Evolutionary conservation across 2,888 invertebrate genomes (phyloP), one percentile per base, ranked within the genome.

Genomic region (Cryptocheilus praepositus): DNA sequence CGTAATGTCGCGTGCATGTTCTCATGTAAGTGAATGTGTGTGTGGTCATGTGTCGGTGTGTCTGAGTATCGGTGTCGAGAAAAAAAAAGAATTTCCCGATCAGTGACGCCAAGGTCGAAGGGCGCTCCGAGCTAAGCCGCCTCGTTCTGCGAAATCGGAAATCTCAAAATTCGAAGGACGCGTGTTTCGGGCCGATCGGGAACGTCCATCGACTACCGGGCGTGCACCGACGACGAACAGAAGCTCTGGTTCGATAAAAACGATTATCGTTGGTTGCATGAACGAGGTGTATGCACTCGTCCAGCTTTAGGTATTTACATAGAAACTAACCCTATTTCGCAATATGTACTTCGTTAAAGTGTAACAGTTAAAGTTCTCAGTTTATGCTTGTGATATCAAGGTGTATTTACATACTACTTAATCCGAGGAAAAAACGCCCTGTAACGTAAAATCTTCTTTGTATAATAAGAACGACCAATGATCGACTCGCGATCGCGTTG

Each of bases 381-480:
- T 83, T 83, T 81, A 84, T 83, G 84, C 83, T 85, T 82, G 83
- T 83, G 84, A 86, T 86, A 86, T 86, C 84, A 84, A 85, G 83
- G 85, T 85, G 85, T 88, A 88, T 88, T 84, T 88, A 88, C 88
- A 85, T 83, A 86, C 87, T 87, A 87, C 83, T 83, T 84, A 86
- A 85, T 86, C 84, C 85, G 87, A 85, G 86, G 86, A 85, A 85
- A 82, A 81, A 83, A 83, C 82, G 82, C 76, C 80, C 83, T 83
- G 83, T 83, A 83, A 83, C 82, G 80, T 51, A 83, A 82, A 81
- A 81, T 79, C 67, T 76, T 72, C 63, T 69, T 62, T 74, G 65
- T 77, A 36, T 36, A 74, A 75, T 77, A 76, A 77, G 77, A 84
- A 84, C 79, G 83, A 83, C 77, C 81, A 81, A 84, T 81, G 80